Evolutionary conservation across 1,140 invertebrate genomes (phyloP), one percentile per base, ranked within the genome.

Genomic region (Drosophila lowei): DNA sequence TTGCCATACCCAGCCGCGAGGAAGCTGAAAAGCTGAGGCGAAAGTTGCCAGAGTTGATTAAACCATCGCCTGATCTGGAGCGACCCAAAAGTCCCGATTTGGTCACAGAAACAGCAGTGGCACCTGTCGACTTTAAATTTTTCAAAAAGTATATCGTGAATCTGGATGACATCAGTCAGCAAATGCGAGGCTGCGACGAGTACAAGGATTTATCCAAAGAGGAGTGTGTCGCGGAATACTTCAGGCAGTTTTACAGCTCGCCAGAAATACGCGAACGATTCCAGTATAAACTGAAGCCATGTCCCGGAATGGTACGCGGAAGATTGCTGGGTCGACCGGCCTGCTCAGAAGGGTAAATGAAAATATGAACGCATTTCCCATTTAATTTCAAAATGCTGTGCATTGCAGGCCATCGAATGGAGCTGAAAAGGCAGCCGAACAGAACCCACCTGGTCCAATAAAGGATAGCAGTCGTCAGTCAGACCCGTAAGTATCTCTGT

Each of bases 131-230:
- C 4, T 70, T 63, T 7, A 5, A 28, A 0, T 2, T 53, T 0
- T 79, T 79, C 3, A 70, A 56, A 16, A 38, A 47, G 5, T 62
- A 54, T 28, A 23, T 79, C 0, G 30, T 3, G 7, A 79, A 79
- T 49, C 21, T 79, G 0, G 11, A 64, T 0, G 30, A 43, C n/a
- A 79, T 79, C 18, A 21, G 46, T 0, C 2, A 68, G 6, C 11
- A 68, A 52, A 79, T 79, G 76, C 18, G 41, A n/a, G 5, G 11
- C 0, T 46, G 34, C 2, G 28, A 23, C 0, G 34, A 74, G 15
- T 55, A 53, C 11, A 63, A 47, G 11, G 42, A 8, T 0, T 58
- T 47, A 47, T 47, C 76, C 0, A 23, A 44, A 2, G 8, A 58
- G 3, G 34, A 60, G 2, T 68, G 63, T 7, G 50, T 18, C 3